Evolutionary conservation across 1,140 invertebrate species (phyloP).

Genomic region (Colletes latitarsis): DNA sequence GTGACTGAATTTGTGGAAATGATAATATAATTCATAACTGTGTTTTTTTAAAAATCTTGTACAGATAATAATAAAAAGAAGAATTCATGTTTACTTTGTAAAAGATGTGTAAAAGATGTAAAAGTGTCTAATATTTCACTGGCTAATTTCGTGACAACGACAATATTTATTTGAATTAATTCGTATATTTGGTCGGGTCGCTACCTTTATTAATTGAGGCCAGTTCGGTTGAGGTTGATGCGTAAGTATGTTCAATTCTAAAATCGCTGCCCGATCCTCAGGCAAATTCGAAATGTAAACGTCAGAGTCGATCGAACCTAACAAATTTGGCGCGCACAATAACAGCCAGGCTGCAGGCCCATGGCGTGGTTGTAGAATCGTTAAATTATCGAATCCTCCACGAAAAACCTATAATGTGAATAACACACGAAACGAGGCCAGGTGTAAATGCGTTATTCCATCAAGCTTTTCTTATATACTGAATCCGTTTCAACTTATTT

Average conservation of each 20-base stretch:
- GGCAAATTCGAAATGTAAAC: constrained; percentile 70
- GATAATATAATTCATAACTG: no score
- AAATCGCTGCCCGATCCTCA: constrained; percentile 82
- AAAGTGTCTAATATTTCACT: no score
- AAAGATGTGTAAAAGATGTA: no score
- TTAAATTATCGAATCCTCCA: constrained; percentile 82
- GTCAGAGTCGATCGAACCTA: constrained; percentile 69
- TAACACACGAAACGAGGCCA: not conserved
- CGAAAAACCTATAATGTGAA: constrained; percentile 80
- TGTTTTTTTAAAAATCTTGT: no score
- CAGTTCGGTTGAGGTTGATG: constrained; percentile 90
- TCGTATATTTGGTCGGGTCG: not conserved
- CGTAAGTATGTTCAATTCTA: constrained; percentile 86
- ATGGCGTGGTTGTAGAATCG: constrained; percentile 79
- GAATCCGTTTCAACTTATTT: not conserved
- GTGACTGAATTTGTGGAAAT: no score
- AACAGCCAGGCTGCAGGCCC: constrained; percentile 85
- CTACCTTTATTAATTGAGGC: constrained; percentile 87
- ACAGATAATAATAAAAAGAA: no score
- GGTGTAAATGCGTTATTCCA: no score
- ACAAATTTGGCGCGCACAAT: constrained; percentile 84
- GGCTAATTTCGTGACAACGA: no score
- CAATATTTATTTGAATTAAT: no score
- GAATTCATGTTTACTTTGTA: no score
- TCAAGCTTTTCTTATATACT: no score